These are phyloP conservation scores for Lipophrys pholis DNA, from an alignment of 2,113 vertebrate species.

Conservation along the genomic window DNA sequence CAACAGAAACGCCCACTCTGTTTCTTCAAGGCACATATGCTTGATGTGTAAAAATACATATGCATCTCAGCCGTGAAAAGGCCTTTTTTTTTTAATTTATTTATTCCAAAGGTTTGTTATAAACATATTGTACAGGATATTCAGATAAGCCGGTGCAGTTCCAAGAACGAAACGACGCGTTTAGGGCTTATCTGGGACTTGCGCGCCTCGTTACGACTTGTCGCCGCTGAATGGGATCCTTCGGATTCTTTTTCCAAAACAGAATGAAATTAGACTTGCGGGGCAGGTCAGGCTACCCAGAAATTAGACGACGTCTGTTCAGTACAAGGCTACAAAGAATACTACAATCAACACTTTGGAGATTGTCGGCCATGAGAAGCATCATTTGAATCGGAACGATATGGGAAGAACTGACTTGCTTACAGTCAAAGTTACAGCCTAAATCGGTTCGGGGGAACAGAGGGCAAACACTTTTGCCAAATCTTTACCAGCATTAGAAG, in stretches of 20 bases:
- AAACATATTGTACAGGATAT: constrained; percentile 73
- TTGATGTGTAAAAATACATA: constrained; percentile 80
- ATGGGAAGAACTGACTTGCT: constrained; percentile 16
- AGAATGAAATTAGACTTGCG: constrained; percentile 40
- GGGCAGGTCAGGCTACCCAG: constrained; percentile 40
- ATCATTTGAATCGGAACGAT: constrained; percentile 17
- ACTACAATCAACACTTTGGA: constrained; percentile 16
- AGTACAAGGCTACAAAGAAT: constrained; percentile 33
- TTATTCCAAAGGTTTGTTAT: constrained; percentile 75
- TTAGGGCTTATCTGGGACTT: constrained; percentile 50
- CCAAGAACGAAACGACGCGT: constrained; percentile 68
- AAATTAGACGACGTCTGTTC: constrained; percentile 26
- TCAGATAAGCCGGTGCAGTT: constrained; percentile 59
- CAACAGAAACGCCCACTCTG: constrained; percentile 65
- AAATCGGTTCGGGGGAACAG: too few relatives aligned
- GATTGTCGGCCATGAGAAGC: constrained; percentile 26
- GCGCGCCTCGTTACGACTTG: constrained; percentile 38
- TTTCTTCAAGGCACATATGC: constrained; percentile 81
- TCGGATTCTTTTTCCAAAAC: constrained; percentile 58
- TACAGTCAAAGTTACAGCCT: too few relatives aligned
- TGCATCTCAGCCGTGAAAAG: constrained; percentile 76
- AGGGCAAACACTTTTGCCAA: too few relatives aligned
- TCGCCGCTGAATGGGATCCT: constrained; percentile 39
- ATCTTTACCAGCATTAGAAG: too few relatives aligned
- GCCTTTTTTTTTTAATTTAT: constrained; percentile 58